These are phyloP conservation scores for Mimachlamys varia DNA, from an alignment of 2,888 invertebrate genomes.

Conservation along the genomic window DNA sequence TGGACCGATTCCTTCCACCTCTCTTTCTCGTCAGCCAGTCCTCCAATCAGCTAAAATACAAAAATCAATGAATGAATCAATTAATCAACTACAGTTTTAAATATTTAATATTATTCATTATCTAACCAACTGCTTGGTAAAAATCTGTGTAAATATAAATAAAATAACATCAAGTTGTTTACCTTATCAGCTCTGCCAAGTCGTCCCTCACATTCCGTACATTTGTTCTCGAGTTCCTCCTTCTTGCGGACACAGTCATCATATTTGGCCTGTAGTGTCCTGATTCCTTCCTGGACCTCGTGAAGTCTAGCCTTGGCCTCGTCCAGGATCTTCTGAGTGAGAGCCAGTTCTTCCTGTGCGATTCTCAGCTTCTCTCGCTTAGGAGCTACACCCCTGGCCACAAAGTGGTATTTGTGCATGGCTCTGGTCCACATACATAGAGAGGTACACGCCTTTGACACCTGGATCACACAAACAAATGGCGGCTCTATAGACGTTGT, in stretches of 20 bases:
- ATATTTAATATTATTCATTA: no score
- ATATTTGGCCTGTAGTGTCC: slow-evolving; percentile 80
- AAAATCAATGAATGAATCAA: neutral
- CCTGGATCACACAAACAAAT: slow-evolving; percentile 80
- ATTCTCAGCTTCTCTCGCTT: slow-evolving; percentile 79
- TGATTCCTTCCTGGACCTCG: slow-evolving; percentile 80
- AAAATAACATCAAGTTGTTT: neutral
- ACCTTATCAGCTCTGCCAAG: slow-evolving; percentile 81
- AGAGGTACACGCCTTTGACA: slow-evolving; percentile 91
- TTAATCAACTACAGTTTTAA: no score
- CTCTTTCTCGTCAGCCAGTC: slow-evolving; percentile 81
- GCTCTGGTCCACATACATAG: slow-evolving; percentile 90
- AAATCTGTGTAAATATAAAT: no score
- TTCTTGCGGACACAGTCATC: slow-evolving; percentile 81
- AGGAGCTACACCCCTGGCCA: slow-evolving; percentile 81
- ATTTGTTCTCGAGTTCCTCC: slow-evolving; percentile 80
- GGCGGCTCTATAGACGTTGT: no score
- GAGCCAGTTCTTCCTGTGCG: slow-evolving; percentile 79
- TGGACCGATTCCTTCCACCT: slow-evolving; percentile 81
- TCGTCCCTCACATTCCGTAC: slow-evolving; percentile 80
- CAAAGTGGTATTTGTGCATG: slow-evolving; percentile 82
- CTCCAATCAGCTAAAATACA: slow-evolving; percentile 77
- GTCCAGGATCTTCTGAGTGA: slow-evolving; percentile 78
- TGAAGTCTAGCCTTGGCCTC: slow-evolving; percentile 77
- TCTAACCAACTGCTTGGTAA: no score